phyloP scores from a whole-genome alignment of 2,888 invertebrate genomes.

The Eumerus sabulonum region DNA sequence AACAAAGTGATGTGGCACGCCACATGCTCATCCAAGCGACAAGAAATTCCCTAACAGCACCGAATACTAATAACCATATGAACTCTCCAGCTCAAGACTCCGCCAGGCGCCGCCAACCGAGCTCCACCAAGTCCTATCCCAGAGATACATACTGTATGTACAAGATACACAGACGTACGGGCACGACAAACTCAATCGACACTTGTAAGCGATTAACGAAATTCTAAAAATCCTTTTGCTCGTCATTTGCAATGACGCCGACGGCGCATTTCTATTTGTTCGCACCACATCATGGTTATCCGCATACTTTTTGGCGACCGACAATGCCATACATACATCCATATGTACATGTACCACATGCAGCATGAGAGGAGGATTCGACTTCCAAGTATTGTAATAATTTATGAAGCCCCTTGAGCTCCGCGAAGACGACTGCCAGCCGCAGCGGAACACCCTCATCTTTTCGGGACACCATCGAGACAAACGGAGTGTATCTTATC shows the following conservation, averaged over 20 bases:
- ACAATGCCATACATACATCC: too few relatives aligned
- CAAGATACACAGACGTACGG: too few relatives aligned
- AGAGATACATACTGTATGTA: too few relatives aligned
- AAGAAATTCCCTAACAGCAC: constrained; percentile 50
- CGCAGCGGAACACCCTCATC: neutral
- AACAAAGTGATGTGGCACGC: constrained; percentile 63
- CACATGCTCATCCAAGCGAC: constrained; percentile 66
- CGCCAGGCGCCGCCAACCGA: constrained; percentile 34
- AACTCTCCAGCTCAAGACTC: constrained; percentile 40
- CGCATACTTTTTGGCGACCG: too few relatives aligned
- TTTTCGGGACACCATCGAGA: constrained; percentile 31
- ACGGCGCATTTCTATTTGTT: too few relatives aligned
- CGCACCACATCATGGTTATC: too few relatives aligned
- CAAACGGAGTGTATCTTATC: constrained; percentile 36
- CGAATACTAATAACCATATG: constrained; percentile 52
- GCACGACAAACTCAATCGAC: constrained; percentile 36
- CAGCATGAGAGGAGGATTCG: too few relatives aligned
- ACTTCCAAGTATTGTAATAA: too few relatives aligned
- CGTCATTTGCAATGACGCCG: neutral
- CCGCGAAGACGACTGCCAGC: constrained; percentile 20
- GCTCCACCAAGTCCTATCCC: too few relatives aligned
- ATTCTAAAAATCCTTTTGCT: constrained; percentile 61
- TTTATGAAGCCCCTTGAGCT: neutral
- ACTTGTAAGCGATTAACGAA: constrained; percentile 63
- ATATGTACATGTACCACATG: too few relatives aligned